Percentiles rank a stretch among this genome's conserved stretches.
phyloP scores from a whole-genome alignment of 2,797 vertebrate species.

The Malurus splendens region DNA sequence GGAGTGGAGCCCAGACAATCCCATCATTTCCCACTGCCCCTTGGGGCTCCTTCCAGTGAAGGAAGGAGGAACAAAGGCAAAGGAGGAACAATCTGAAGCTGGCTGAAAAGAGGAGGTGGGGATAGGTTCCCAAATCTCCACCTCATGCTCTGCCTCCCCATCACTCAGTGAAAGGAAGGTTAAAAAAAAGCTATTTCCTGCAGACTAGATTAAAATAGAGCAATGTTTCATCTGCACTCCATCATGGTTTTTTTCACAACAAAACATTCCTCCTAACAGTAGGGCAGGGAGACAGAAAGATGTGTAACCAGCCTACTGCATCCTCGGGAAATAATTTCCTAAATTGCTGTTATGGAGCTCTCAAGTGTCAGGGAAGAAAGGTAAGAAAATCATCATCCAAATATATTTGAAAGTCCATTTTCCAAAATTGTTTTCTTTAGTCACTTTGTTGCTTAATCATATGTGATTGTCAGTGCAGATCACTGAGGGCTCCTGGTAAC shows the following conservation, averaged over 20 bases:
- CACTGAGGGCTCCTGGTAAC: background rate
- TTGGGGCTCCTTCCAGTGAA: background rate
- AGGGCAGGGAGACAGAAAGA: background rate
- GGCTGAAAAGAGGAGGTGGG: background rate
- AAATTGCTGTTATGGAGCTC: background rate
- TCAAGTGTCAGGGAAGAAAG: background rate
- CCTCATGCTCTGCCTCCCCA: background rate
- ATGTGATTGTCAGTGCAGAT: background rate
- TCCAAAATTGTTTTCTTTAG: background rate
- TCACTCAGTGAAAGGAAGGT: background rate
- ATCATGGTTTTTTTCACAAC: background rate
- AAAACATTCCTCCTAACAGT: background rate
- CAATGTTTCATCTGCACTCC: background rate
- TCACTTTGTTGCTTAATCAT: background rate
- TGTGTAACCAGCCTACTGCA: background rate
- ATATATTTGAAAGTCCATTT: background rate
- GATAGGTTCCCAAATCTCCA: background rate
- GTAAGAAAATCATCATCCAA: background rate
- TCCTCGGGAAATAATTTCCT: background rate
- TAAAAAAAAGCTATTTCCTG: background rate
- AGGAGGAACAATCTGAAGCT: background rate
- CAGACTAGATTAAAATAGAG: background rate
- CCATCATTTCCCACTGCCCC: background rate
- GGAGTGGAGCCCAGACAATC: background rate
- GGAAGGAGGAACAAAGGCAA: background rate